Evolutionary conservation across 1,140 invertebrate genomes (phyloP).

Genomic region (Teleopsis dalmanni): DNA sequence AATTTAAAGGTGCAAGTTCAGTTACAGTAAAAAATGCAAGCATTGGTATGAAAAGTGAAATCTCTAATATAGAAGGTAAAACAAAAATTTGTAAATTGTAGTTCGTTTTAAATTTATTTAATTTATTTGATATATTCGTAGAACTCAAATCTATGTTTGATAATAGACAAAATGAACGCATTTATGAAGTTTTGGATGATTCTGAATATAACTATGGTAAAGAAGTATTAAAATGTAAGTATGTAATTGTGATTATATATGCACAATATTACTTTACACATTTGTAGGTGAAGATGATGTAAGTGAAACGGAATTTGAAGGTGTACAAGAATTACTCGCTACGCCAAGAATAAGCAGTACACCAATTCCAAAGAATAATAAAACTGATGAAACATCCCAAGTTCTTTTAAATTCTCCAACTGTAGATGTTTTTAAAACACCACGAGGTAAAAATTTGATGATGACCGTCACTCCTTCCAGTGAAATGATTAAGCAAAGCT

Average conservation of each 20-base stretch:
- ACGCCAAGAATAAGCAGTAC: slow-evolving; percentile 22
- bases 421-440: slow-evolving; percentile 28
- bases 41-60: too few relatives aligned
- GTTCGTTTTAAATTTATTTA: too few relatives aligned
- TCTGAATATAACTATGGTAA: slow-evolving; percentile 4
- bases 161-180: neutral
- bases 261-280: too few relatives aligned
- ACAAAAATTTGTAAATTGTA: neutral
- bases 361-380: slow-evolving; percentile 13
- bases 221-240: neutral
- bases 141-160: too few relatives aligned
- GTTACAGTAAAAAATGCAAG: too few relatives aligned
- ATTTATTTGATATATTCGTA: too few relatives aligned
- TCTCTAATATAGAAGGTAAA: neutral
- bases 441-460: slow-evolving; percentile 32
- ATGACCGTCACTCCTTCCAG: slow-evolving; percentile 32
- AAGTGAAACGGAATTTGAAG: slow-evolving; percentile 1
- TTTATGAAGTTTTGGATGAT: neutral
- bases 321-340: slow-evolving; percentile 6
- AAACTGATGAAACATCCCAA: neutral
- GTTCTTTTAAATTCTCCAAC: slow-evolving; percentile 4
- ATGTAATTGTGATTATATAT: too few relatives aligned
- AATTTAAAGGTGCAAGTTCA: too few relatives aligned
- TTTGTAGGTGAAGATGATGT: neutral
- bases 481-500: slow-evolving; percentile 17